Evolutionary conservation across 2,888 invertebrate genomes (phyloP).

Genomic region (Drosophila dives): DNA sequence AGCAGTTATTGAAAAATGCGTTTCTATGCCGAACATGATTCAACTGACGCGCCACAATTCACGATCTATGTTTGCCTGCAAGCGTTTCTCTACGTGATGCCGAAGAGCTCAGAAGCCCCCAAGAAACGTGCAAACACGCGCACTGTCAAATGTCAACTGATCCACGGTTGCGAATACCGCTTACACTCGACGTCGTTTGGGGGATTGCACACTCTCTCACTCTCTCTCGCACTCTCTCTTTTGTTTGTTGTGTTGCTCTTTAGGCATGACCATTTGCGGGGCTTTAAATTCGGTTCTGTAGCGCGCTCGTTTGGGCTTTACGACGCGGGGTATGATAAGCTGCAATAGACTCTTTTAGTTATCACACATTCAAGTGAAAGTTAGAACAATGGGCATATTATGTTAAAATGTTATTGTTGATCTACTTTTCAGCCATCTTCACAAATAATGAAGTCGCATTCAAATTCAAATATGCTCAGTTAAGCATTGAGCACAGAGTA

Average conservation of each 20-base stretch:
- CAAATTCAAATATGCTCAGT: neutral
- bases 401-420: neutral
- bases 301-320: slow-evolving; percentile 45
- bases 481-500: slow-evolving; percentile 11
- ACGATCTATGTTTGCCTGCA: slow-evolving; percentile 7
- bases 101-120: slow-evolving; percentile 22
- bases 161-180: slow-evolving; percentile 81
- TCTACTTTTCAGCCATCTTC: neutral
- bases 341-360: neutral
- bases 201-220: slow-evolving; percentile 10
- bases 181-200: slow-evolving; percentile 65
- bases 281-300: slow-evolving; percentile 37
- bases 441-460: neutral
- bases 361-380: neutral
- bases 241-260: slow-evolving; percentile 4
- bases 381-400: neutral
- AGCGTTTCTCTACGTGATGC: slow-evolving; percentile 13
- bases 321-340: slow-evolving; percentile 29
- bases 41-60: slow-evolving; percentile 3
- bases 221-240: slow-evolving; percentile 15
- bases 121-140: slow-evolving; percentile 70
- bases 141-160: slow-evolving; percentile 85
- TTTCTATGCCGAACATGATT: slow-evolving; percentile 20
- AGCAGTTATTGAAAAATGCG: slow-evolving; percentile 16
- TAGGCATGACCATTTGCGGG: slow-evolving; percentile 32